Evolutionary conservation across 2,888 invertebrate species (phyloP), one percentile per base, ranked within the genome.

Genomic region (Drosophila antonietae): DNA sequence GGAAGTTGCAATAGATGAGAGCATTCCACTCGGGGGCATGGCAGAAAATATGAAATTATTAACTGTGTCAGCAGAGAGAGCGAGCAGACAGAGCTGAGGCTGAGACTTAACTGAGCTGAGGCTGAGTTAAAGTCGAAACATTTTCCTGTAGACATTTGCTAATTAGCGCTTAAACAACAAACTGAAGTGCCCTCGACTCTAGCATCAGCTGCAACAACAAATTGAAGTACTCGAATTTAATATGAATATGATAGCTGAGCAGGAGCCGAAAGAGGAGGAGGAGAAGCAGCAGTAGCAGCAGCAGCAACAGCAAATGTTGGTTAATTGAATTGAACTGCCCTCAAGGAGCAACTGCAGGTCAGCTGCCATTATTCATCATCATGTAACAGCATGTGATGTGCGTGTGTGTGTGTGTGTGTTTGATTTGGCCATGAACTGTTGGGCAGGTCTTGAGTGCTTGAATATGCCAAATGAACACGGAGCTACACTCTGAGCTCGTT

Each of bases 301-400:
- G 20, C 10, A 33, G 37, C 28, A 57, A 41, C 18, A 44, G 63
- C 63, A 68, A 70, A 67, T 59, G 66, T 68, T 63, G 65, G 68
- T 68, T 80, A 74, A 83, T 87, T 87, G 89, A 78, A 87, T 81
- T 78, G 88, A 88, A 78, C 81, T 73, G 66, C 68, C 74, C 76
- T 55, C 49, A 44, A 64, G 80, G 51, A 58, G 58, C 64, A 51
- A 77, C 43, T 70, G 58, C 44, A 67, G 77, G 80, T 72, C 63
- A 77, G 81, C 63, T 51, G 77, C 66, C 66, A 78, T 78, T 80
- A 72, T 68, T 80, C 78, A 77, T 76, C 63, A 72, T 68, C 67
- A 68, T 58, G 56, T 72, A 58, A 47, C 80, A 63, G 51, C 61
- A 53, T 63, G 49, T 33, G 37, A 44, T 33, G 20, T 56, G 43